A percentile compares a stretch with the other conserved stretches of the same genome.
These are phyloP conservation scores for Macrobrachium nipponense DNA, from an alignment of 1,140 invertebrate species.

Conservation along the genomic window DNA sequence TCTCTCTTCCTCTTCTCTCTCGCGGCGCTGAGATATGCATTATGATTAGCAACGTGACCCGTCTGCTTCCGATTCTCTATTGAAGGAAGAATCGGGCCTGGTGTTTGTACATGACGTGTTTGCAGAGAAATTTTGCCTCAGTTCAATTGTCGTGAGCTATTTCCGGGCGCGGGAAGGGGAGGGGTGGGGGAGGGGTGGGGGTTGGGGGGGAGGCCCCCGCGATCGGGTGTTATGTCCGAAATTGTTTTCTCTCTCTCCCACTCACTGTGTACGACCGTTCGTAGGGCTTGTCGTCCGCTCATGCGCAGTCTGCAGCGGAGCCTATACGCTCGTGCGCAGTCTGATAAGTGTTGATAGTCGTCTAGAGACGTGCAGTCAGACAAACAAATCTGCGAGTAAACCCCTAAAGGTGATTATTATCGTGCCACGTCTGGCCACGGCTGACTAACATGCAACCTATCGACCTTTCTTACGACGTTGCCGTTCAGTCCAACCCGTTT, in stretches of 20 bases:
- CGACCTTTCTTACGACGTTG: constrained; percentile 52
- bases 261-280: too few species aligned
- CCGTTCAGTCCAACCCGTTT: constrained; percentile 36
- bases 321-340: neutral
- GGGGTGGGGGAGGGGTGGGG: too few species aligned
- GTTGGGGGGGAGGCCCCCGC: too few species aligned
- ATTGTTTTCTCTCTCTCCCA: too few species aligned
- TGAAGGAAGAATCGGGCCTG: neutral
- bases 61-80: too few species aligned
- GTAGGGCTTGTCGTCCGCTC: too few species aligned
- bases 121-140: neutral
- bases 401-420: constrained; percentile 59
- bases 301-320: neutral
- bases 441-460: constrained; percentile 60
- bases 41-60: too few species aligned
- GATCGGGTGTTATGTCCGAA: too few species aligned
- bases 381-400: constrained; percentile 57
- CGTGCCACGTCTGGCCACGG: constrained; percentile 56
- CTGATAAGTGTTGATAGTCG: constrained; percentile 28
- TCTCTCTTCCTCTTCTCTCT: neutral
- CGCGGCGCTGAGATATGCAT: neutral
- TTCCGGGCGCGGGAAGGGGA: too few species aligned
- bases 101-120: neutral
- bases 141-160: neutral
- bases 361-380: constrained; percentile 41